Evolutionary conservation across 2,888 invertebrate genomes (phyloP).

Genomic region (Morpho achilles): DNA sequence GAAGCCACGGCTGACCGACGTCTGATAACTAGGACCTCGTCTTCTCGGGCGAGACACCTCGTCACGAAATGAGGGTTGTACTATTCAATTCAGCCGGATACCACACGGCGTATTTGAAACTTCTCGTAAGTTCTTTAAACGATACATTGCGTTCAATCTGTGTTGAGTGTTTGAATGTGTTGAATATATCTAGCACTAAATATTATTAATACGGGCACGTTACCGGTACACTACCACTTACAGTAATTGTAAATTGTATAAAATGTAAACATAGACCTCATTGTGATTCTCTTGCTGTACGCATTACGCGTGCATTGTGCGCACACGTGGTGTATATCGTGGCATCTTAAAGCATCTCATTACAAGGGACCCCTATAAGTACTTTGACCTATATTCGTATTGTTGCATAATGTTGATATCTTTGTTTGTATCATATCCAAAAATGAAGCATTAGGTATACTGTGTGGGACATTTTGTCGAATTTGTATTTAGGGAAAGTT

Average conservation of each 20-base stretch:
- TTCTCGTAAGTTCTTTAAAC: too few relatives aligned
- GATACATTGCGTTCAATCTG: too few relatives aligned
- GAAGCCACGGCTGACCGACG: too few relatives aligned
- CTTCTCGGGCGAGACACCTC: too few relatives aligned
- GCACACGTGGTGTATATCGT: constrained; percentile 11
- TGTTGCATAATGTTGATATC: constrained; percentile 2
- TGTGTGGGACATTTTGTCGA: too few relatives aligned
- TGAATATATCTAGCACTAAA: constrained; percentile 1
- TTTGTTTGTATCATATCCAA: constrained; percentile 6
- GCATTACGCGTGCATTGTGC: constrained; percentile 1
- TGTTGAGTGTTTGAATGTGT: not conserved
- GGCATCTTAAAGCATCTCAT: constrained; percentile 1
- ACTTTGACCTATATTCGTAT: constrained; percentile 23
- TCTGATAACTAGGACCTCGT: too few relatives aligned
- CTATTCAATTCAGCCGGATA: too few relatives aligned
- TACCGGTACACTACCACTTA: constrained; percentile 4
- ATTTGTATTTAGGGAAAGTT: too few relatives aligned
- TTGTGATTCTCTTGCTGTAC: constrained; percentile 8
- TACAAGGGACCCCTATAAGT: constrained; percentile 24
- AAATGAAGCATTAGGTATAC: not conserved
- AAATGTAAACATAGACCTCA: constrained; percentile 12
- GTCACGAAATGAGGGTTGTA: too few relatives aligned
- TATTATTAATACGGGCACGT: constrained; percentile 14
- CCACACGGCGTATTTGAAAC: too few relatives aligned
- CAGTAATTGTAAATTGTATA: constrained; percentile 8